Percentiles rank a stretch among this genome's conserved stretches.
phyloP scores from a whole-genome alignment of 2,113 vertebrate species.

The Hyaena hyaena region DNA sequence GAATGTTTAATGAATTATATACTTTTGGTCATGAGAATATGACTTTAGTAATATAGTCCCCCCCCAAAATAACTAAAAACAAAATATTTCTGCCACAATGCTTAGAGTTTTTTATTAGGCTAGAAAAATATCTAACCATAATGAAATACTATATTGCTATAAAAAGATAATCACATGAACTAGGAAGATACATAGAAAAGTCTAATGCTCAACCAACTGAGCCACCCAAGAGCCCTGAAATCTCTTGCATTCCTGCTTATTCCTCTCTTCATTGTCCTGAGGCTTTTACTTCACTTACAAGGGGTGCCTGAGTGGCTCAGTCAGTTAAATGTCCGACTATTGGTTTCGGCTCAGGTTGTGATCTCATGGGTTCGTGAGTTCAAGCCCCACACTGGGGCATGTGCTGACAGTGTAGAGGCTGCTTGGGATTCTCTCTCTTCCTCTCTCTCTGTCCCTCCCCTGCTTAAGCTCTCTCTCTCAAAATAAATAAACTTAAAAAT shows the following conservation, averaged over 20 bases:
- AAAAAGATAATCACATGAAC: constrained; percentile 34
- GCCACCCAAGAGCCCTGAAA: background rate
- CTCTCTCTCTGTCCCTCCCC: too few species aligned
- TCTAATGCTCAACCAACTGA: too few species aligned
- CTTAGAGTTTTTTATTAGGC: constrained; percentile 1
- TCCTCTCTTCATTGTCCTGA: background rate
- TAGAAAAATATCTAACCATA: background rate
- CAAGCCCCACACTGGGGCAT: too few species aligned
- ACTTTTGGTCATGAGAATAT: background rate
- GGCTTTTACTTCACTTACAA: constrained; percentile 13
- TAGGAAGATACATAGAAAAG: background rate
- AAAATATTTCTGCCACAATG: constrained; percentile 28
- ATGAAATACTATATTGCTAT: background rate
- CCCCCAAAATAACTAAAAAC: background rate
- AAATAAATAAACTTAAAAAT: too few species aligned
- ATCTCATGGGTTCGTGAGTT: too few species aligned
- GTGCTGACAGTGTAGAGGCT: too few species aligned
- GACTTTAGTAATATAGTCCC: background rate
- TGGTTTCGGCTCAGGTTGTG: too few species aligned
- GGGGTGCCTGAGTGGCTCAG: too few species aligned
- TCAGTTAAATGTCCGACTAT: too few species aligned
- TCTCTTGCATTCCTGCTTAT: background rate
- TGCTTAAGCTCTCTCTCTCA: too few species aligned
- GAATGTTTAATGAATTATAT: background rate
- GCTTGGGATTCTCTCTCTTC: too few species aligned